Evolutionary conservation across 2,797 vertebrate genomes (phyloP).

Genomic region (Gobionotothen gibberifrons): DNA sequence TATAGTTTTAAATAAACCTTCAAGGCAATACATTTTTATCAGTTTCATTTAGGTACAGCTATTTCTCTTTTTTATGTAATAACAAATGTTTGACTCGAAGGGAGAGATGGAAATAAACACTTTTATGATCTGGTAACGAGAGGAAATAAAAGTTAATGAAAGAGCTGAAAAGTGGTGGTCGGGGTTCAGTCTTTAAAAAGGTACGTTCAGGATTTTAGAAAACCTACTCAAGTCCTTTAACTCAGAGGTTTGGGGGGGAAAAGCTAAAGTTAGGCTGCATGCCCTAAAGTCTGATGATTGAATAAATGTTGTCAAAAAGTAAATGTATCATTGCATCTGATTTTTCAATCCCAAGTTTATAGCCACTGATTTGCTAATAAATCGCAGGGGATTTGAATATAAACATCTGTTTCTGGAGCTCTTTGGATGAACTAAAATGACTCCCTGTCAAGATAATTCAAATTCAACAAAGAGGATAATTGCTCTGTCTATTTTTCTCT

Average conservation of each 20-base stretch:
- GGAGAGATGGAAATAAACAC: conserved; percentile 39
- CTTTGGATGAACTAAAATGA: conserved; percentile 12
- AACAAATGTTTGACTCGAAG: conserved; percentile 39
- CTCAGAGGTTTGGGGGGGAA: too few species aligned
- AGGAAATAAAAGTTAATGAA: conserved; percentile 65
- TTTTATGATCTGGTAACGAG: conserved; percentile 58
- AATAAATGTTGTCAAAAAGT: too few species aligned
- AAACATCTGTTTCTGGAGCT: conserved; percentile 17
- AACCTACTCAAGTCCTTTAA: not conserved
- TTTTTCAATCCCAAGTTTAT: conserved; percentile 8
- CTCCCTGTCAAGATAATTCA: not conserved
- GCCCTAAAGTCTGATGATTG: too few species aligned
- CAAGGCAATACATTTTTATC: conserved; percentile 41
- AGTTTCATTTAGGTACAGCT: conserved; percentile 30
- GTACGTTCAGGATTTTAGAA: conserved; percentile 21
- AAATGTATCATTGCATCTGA: not conserved
- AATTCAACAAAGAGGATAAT: conserved; percentile 18
- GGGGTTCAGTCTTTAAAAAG: conserved; percentile 19
- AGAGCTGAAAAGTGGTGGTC: conserved; percentile 32
- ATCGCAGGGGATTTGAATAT: conserved; percentile 1
- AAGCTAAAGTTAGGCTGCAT: too few species aligned
- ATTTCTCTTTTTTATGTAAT: conserved; percentile 29
- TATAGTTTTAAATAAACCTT: conserved; percentile 13
- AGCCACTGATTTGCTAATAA: conserved; percentile 16
- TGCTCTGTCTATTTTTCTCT: not conserved